phyloP scores from a whole-genome alignment of 2,797 vertebrate genomes.

The Crenichthys baileyi region DNA sequence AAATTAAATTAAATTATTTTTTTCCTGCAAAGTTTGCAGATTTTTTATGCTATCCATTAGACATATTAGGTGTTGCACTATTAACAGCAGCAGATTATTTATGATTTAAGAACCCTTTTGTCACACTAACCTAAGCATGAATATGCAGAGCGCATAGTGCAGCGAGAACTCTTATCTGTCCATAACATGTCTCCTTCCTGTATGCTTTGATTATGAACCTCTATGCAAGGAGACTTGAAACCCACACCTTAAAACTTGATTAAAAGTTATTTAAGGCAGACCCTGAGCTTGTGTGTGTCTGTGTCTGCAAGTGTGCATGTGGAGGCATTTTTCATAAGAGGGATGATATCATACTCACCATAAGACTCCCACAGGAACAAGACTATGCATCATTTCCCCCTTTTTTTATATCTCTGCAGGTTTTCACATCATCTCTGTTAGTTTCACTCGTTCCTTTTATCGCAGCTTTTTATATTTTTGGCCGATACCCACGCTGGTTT shows the following conservation, averaged over 20 bases:
- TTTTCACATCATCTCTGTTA: slow-evolving; percentile 60
- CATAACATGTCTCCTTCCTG: slow-evolving; percentile 42
- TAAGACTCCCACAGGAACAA: slow-evolving; percentile 72
- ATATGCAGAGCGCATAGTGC: slow-evolving; percentile 10
- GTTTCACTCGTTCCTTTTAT: slow-evolving; percentile 55
- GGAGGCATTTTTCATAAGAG: slow-evolving; percentile 76
- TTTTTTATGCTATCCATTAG: not conserved
- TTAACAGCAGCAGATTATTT: not conserved
- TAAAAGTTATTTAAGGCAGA: slow-evolving; percentile 75
- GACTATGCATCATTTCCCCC: slow-evolving; percentile 68
- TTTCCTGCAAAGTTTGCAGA: not conserved
- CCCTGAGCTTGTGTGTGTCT: slow-evolving; percentile 36
- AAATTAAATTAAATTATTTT: not conserved
- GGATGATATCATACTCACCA: slow-evolving; percentile 75
- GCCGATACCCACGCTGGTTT: slow-evolving; percentile 43
- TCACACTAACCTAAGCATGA: slow-evolving; percentile 1
- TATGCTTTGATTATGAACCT: slow-evolving; percentile 68
- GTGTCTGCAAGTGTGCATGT: slow-evolving; percentile 14
- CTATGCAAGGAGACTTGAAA: slow-evolving; percentile 60
- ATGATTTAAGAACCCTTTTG: not conserved
- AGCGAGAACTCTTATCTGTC: slow-evolving; percentile 35
- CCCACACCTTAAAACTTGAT: slow-evolving; percentile 73
- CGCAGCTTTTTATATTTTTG: slow-evolving; percentile 35
- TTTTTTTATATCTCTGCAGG: slow-evolving; percentile 65
- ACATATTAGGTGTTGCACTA: not conserved